Evolutionary conservation across 2,888 invertebrate species (phyloP).

Genomic region (Sclerodermus sp.): DNA sequence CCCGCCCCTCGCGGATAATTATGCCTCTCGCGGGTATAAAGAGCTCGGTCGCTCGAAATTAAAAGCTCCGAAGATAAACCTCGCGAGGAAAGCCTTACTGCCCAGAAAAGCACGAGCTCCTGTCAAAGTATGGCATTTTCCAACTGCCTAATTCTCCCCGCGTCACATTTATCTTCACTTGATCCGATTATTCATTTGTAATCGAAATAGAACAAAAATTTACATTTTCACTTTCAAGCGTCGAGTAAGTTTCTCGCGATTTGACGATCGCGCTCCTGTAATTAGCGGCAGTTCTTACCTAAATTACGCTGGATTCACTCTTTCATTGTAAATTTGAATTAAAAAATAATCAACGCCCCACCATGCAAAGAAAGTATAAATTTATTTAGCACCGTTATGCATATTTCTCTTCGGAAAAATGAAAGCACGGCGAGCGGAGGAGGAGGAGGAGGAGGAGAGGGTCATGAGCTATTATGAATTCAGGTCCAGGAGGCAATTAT

Average conservation of each 20-base stretch:
- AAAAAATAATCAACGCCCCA: conserved; percentile 10
- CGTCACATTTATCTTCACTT: too few relatives aligned
- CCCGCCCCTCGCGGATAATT: conserved; percentile 41
- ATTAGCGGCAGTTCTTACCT: too few relatives aligned
- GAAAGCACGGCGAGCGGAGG: conserved; percentile 18
- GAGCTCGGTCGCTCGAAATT: conserved; percentile 39
- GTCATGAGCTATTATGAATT: conserved; percentile 14
- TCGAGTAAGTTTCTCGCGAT: too few relatives aligned
- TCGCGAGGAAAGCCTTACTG: conserved; percentile 13
- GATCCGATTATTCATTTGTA: too few relatives aligned
- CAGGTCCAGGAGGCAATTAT: conserved; percentile 29
- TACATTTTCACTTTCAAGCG: too few relatives aligned
- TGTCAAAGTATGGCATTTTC: too few relatives aligned
- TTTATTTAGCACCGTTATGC: not conserved
- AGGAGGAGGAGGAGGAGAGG: conserved; percentile 2
- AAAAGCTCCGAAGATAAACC: conserved; percentile 41
- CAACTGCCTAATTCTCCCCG: too few relatives aligned
- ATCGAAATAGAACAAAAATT: too few relatives aligned
- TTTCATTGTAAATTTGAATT: conserved; percentile 9
- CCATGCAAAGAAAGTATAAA: not conserved
- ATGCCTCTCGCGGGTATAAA: conserved; percentile 40
- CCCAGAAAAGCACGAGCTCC: too few relatives aligned
- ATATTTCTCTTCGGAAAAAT: not conserved
- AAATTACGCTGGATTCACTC: too few relatives aligned
- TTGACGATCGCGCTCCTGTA: too few relatives aligned